These are phyloP conservation scores for Semibalanus balanoides DNA, from an alignment of 1,140 invertebrate species.

Conservation along the genomic window DNA sequence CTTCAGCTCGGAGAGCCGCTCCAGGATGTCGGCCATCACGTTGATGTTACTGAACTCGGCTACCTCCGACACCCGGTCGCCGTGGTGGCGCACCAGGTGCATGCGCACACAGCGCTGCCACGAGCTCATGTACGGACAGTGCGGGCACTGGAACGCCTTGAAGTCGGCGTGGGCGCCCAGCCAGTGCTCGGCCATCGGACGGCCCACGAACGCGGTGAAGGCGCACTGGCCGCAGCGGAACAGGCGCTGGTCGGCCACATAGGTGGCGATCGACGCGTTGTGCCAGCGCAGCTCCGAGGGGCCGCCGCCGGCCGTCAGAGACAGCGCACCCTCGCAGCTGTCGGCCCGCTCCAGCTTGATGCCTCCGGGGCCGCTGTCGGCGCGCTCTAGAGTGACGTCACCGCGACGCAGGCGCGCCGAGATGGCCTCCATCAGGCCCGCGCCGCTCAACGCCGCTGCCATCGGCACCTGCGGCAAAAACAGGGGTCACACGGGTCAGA, in stretches of 20 bases:
- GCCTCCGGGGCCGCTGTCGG: neutral
- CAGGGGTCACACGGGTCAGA: too few relatives aligned
- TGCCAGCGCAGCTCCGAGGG: constrained; percentile 42
- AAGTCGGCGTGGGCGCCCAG: constrained; percentile 61
- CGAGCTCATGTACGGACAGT: constrained; percentile 54
- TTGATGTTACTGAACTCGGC: constrained; percentile 50
- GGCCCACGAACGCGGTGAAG: constrained; percentile 56
- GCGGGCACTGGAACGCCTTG: constrained; percentile 52
- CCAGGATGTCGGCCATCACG: constrained; percentile 54
- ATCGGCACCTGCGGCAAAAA: neutral
- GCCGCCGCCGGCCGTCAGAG: constrained; percentile 1
- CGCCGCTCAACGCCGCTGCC: neutral
- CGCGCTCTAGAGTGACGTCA: neutral
- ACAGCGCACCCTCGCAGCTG: neutral
- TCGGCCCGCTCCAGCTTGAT: neutral
- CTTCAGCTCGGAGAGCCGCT: constrained; percentile 50
- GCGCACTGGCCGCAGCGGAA: constrained; percentile 62
- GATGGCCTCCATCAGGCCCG: neutral
- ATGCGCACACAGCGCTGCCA: constrained; percentile 57
- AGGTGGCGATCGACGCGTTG: constrained; percentile 50
- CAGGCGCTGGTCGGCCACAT: constrained; percentile 52
- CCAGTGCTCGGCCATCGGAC: constrained; percentile 65
- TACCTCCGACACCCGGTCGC: constrained; percentile 29
- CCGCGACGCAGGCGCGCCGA: neutral
- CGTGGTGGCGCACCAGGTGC: constrained; percentile 51